Evolutionary conservation across 1,140 invertebrate genomes (phyloP).

Genomic region (Archivesica marissinica): DNA sequence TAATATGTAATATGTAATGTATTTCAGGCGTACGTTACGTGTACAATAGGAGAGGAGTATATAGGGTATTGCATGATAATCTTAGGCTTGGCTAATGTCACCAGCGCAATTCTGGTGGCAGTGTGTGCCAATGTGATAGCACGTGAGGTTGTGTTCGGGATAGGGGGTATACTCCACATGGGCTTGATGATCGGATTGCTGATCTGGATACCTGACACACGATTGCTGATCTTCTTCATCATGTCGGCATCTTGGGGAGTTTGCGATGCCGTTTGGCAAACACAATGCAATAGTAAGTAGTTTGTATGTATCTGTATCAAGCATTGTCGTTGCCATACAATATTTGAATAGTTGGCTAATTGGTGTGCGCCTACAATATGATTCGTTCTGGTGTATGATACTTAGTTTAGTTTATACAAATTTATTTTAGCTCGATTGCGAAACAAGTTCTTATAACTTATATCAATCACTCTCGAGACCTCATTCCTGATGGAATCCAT

Average conservation of each 20-base stretch:
- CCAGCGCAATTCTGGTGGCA: conserved; percentile 79
- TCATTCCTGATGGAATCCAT: too few relatives aligned
- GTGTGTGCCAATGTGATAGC: conserved; percentile 78
- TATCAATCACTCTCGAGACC: too few relatives aligned
- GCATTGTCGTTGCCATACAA: not conserved
- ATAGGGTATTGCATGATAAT: conserved; percentile 83
- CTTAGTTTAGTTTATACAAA: too few relatives aligned
- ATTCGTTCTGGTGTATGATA: too few relatives aligned
- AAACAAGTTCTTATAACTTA: too few relatives aligned
- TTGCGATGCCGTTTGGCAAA: conserved; percentile 99
- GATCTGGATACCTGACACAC: conserved; percentile 93
- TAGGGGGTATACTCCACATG: conserved; percentile 80
- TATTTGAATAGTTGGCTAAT: too few relatives aligned
- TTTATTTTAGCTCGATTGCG: too few relatives aligned
- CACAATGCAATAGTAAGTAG: conserved; percentile 96
- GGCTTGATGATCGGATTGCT: conserved; percentile 82
- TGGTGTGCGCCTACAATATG: too few relatives aligned
- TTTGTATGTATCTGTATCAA: not conserved
- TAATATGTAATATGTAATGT: too few relatives aligned
- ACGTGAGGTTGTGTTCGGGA: conserved; percentile 82
- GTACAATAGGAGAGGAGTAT: conserved; percentile 80
- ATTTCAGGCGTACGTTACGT: conserved; percentile 82
- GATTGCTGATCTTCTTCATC: conserved; percentile 93
- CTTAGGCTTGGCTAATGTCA: conserved; percentile 80
- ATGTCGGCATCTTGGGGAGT: conserved; percentile 97